Conservation (phyloP, 2,797 vertebrate genomes). For the Bryconaethiops microstoma region DNA sequence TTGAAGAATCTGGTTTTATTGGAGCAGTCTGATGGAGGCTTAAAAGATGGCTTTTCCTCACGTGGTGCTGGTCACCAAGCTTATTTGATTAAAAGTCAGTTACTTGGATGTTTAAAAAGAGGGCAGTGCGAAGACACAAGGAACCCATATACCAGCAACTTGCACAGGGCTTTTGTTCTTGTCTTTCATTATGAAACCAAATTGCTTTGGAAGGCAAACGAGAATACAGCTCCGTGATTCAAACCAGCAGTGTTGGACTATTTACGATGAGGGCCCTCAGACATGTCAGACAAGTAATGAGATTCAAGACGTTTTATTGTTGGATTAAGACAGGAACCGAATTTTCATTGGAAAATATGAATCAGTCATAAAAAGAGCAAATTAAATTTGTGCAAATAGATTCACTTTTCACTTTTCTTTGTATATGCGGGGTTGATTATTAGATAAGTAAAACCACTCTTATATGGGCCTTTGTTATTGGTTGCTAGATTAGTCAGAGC, state of each 20-base stretch:
- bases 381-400: constrained; percentile 66
- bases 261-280: constrained; percentile 78
- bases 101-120: constrained; percentile 67
- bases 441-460: constrained; percentile 25
- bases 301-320: constrained; percentile 75
- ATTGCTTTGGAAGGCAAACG: constrained; percentile 73
- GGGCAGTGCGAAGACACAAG: constrained; percentile 71
- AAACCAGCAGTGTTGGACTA: constrained; percentile 73
- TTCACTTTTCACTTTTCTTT: constrained; percentile 13
- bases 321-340: constrained; percentile 69
- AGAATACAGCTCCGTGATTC: constrained; percentile 72
- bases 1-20: constrained; percentile 71
- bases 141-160: constrained; percentile 60
- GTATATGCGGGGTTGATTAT: constrained; percentile 41
- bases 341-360: constrained; percentile 69
- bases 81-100: constrained; percentile 80
- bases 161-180: constrained; percentile 59
- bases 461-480: constrained; percentile 46
- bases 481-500: not conserved
- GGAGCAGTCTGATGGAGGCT: constrained; percentile 73
- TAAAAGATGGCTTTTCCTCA: constrained; percentile 66
- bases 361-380: constrained; percentile 67
- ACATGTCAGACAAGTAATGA: constrained; percentile 78
- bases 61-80: constrained; percentile 77
- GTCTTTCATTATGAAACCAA: constrained; percentile 78